Conservation (phyloP, 2,113 vertebrate species). For the Macquaria australasica region DNA sequence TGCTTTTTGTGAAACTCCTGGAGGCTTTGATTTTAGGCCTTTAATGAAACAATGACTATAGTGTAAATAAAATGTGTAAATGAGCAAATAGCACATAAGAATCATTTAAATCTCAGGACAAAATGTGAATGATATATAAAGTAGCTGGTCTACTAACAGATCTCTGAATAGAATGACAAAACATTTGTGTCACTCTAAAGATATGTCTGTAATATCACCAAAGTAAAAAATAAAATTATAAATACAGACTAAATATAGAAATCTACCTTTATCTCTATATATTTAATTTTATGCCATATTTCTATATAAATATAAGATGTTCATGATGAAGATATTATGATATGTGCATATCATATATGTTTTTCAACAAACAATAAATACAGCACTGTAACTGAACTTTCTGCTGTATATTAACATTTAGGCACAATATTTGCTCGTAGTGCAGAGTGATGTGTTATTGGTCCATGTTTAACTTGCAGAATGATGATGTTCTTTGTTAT, state of each 20-base stretch:
- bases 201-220: not conserved
- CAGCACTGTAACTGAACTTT: not conserved
- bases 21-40: not conserved
- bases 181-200: conserved; percentile 12
- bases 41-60: too few species aligned
- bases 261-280: conserved; percentile 1
- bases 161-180: not conserved
- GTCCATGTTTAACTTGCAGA: too few species aligned
- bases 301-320: not conserved
- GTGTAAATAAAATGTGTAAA: conserved; percentile 7
- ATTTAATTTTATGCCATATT: not conserved
- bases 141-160: conserved; percentile 56
- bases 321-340: not conserved
- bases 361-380: conserved; percentile 19
- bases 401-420: not conserved
- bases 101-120: not conserved
- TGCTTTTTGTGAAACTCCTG: not conserved
- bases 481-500: too few species aligned
- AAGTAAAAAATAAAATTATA: not conserved
- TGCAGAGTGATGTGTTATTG: too few species aligned
- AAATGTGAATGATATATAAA: conserved; percentile 3
- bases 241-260: not conserved
- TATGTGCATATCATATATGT: not conserved
- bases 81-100: not conserved
- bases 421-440: not conserved